Conservation (phyloP, 1,140 invertebrate genomes). For the Trypoxylus dichotomus region DNA sequence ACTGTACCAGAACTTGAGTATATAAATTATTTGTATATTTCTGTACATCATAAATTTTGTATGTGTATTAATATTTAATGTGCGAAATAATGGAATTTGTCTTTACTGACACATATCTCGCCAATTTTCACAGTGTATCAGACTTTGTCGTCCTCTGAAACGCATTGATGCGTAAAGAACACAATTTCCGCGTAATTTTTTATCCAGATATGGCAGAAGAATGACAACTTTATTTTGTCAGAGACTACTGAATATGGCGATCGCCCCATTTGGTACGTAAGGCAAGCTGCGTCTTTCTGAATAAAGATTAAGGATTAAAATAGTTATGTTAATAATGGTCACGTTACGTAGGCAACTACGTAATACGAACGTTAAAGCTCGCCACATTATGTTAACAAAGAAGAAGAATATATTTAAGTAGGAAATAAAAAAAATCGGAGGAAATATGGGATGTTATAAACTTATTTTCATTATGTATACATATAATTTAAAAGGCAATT, state of each 20-base stretch:
- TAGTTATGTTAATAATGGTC: not conserved
- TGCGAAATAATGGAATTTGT: not conserved
- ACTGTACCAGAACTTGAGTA: too few relatives aligned
- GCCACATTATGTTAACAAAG: too few relatives aligned
- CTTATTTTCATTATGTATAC: too few relatives aligned
- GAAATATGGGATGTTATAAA: too few relatives aligned
- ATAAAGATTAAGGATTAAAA: constrained; percentile 8
- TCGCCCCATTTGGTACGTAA: not conserved
- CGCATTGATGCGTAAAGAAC: not conserved
- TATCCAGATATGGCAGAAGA: constrained; percentile 6
- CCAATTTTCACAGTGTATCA: not conserved
- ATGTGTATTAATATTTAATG: too few relatives aligned
- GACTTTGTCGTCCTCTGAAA: not conserved
- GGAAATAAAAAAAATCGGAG: too few relatives aligned
- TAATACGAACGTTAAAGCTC: too few relatives aligned
- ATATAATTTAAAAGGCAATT: too few relatives aligned
- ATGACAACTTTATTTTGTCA: constrained; percentile 7
- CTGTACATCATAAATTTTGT: too few relatives aligned
- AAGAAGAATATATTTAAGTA: too few relatives aligned
- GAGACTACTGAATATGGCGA: not conserved
- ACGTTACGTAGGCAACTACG: not conserved
- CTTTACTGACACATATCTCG: not conserved
- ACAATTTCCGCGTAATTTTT: constrained; percentile 2
- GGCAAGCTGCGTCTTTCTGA: not conserved
- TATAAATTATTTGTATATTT: too few relatives aligned